Base-by-base conservation (phyloP, 1,140 invertebrate genomes). In the Bombus cullumanus region DNA sequence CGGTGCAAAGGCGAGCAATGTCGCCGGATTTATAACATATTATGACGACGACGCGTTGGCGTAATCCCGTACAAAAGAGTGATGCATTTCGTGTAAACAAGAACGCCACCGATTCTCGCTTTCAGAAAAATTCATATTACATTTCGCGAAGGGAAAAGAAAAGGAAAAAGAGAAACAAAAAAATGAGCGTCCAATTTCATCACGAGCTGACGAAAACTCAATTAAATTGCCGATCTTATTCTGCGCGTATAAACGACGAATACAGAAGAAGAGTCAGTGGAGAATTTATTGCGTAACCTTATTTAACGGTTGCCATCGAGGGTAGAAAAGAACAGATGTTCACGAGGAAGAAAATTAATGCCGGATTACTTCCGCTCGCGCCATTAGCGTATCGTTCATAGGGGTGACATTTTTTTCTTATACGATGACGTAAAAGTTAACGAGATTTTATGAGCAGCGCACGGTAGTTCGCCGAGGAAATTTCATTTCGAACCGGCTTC, bases 231-330 rank as follows among this genome's bases (percentile, higher is more conserved):
- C 41, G 9, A 64, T 28, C 13, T 37, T 64, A 39, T 3, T 1
- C 0, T 9, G 12, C n/a, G 6, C 9, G 18, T 25, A 2, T 3
- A 3, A n/a, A 3, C 3, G 18, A 8, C 1, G 0, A 0, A 15
- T 28, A n/a, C 12, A 8, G 18, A 22, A 57, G 28, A 22, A 28
- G 22, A 12, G 43, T 75, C 34, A 3, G 12, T 37, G n/a, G 41
- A 25, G n/a, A 18, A 62, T 77, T 64, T 41, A n/a, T 2, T 9
- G 15, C 1, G 77, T 10, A 43, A 13, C 5, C 0, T 53, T 53
- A 53, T 53, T 53, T 22, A 53, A 53, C 1, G 6, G 5, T 2
- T 22, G 47, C 47, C 18, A 22, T 53, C 3, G 18, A 28, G 5
- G 1, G 12, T 34, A 13, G 2, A 43, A 73, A 47, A 31, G 22